phyloP scores from a whole-genome alignment of 2,888 invertebrate genomes.

The Syrista parreyssii region DNA sequence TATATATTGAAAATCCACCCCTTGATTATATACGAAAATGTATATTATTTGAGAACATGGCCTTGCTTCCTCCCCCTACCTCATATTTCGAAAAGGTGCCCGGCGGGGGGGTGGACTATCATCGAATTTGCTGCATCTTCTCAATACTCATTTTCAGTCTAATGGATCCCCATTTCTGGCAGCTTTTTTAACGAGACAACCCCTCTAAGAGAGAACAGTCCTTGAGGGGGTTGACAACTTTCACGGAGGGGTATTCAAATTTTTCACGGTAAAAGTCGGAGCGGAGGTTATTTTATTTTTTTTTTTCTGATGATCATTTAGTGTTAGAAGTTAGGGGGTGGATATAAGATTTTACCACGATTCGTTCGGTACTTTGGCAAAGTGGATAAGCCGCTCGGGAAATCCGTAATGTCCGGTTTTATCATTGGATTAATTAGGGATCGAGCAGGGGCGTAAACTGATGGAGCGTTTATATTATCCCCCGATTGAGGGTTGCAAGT shows the following conservation, averaged over 20 bases:
- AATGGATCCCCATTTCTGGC: background rate
- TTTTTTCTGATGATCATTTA: background rate
- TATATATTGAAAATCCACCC: constrained; percentile 9
- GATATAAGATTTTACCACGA: background rate
- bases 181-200: background rate
- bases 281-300: background rate
- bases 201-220: background rate
- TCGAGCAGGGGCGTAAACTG: background rate
- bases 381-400: background rate
- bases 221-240: background rate
- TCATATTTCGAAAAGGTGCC: too few species aligned
- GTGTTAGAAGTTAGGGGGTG: background rate
- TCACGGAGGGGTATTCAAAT: background rate
- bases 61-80: too few species aligned
- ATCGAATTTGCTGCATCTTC: background rate
- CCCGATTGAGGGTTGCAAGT: background rate
- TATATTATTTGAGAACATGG: background rate
- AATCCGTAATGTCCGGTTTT: background rate
- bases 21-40: background rate
- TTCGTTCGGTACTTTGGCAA: background rate
- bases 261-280: background rate
- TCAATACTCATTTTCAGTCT: background rate
- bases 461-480: background rate
- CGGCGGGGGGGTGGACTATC: background rate
- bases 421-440: background rate